A percentile compares a stretch with the other conserved stretches of the same genome.
These are phyloP conservation scores for Macrobrachium nipponense DNA, from an alignment of 1,140 invertebrate genomes.

Conservation along the genomic window DNA sequence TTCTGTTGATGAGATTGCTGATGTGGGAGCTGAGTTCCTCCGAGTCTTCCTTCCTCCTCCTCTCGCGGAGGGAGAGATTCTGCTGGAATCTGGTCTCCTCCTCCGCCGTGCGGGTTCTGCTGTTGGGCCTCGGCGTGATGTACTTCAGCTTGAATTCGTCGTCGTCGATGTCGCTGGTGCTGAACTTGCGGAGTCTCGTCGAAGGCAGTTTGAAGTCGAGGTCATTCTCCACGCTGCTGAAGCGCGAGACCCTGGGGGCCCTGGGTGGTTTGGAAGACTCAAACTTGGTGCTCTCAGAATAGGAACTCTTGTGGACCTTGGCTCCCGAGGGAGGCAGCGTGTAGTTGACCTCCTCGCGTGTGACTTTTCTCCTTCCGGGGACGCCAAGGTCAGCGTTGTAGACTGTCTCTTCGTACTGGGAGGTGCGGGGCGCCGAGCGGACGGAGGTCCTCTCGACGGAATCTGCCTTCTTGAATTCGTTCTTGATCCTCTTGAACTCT, in stretches of 20 bases:
- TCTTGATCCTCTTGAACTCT: slow-evolving; percentile 6
- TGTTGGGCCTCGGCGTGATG: background rate
- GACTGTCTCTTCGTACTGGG: slow-evolving; percentile 46
- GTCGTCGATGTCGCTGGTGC: slow-evolving; percentile 17
- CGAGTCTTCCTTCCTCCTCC: slow-evolving; percentile 49
- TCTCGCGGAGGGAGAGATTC: slow-evolving; percentile 24
- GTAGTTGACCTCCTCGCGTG: slow-evolving; percentile 40
- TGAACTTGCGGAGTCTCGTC: slow-evolving; percentile 32
- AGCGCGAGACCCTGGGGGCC: slow-evolving; percentile 40
- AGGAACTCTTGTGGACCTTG: slow-evolving; percentile 51
- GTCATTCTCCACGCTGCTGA: slow-evolving; percentile 49
- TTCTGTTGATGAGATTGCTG: slow-evolving; percentile 54
- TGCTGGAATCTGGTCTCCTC: slow-evolving; percentile 22
- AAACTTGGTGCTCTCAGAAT: slow-evolving; percentile 43
- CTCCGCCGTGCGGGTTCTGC: slow-evolving; percentile 12
- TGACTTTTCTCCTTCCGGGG: slow-evolving; percentile 44
- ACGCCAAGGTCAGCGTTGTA: slow-evolving; percentile 35
- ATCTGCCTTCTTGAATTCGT: slow-evolving; percentile 37
- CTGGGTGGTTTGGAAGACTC: slow-evolving; percentile 47
- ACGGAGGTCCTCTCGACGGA: slow-evolving; percentile 22
- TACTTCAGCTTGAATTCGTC: slow-evolving; percentile 32
- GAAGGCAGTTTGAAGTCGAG: slow-evolving; percentile 43
- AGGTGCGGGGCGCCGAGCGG: background rate
- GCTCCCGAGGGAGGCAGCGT: slow-evolving; percentile 41
- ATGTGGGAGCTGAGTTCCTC: slow-evolving; percentile 56